Conservation (phyloP, 1,140 invertebrate genomes). For the Tetranychus cinnabarinus region DNA sequence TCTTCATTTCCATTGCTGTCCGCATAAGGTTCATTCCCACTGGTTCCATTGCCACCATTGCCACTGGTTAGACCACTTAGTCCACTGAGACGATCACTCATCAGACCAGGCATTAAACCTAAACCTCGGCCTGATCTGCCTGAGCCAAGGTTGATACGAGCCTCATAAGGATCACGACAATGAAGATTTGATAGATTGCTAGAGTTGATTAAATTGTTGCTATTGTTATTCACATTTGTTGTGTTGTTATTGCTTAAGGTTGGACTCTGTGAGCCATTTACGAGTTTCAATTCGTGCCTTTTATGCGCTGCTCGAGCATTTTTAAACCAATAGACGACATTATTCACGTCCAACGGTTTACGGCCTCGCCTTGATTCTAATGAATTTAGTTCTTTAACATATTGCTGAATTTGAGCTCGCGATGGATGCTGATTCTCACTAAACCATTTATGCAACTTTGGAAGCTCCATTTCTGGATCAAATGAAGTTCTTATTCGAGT, state of each 20-base stretch:
- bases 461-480: slow-evolving; percentile 81
- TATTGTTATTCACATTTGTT: background rate
- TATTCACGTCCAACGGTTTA: slow-evolving; percentile 83
- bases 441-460: slow-evolving; percentile 81
- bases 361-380: slow-evolving; percentile 68
- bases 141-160: too few relatives aligned
- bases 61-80: background rate
- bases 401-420: slow-evolving; percentile 57
- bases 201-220: background rate
- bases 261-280: slow-evolving; percentile 1
- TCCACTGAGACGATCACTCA: too few relatives aligned
- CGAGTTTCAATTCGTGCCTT: slow-evolving; percentile 24
- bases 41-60: background rate
- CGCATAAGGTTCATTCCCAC: background rate
- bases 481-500: slow-evolving; percentile 46
- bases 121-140: too few relatives aligned
- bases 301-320: slow-evolving; percentile 87
- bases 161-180: too few relatives aligned
- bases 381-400: slow-evolving; percentile 73
- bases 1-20: slow-evolving; percentile 1
- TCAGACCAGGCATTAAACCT: too few relatives aligned
- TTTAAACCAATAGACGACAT: slow-evolving; percentile 98
- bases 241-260: background rate
- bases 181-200: too few relatives aligned
- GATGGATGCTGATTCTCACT: slow-evolving; percentile 74